Evolutionary conservation across 53 echinoderm and acorn worm species (phyloP).

Genomic region (Crossaster papposus): DNA sequence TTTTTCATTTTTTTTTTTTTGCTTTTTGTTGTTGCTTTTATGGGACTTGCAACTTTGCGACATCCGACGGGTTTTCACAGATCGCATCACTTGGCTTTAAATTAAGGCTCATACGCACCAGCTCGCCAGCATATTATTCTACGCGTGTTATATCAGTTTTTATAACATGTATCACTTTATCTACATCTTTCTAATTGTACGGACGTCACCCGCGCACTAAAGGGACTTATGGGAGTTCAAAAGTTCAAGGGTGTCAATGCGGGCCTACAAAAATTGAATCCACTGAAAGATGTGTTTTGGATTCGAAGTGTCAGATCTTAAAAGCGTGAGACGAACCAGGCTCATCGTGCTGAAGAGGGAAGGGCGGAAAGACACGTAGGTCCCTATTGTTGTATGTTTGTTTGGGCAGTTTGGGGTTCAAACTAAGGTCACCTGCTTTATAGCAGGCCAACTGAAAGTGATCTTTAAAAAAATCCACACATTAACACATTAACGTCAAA

Average conservation of each 20-base stretch:
- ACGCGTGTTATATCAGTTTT: background rate
- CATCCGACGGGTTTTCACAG: too few species aligned
- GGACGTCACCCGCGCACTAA: background rate
- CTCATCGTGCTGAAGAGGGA: background rate
- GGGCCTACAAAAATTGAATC: conserved; percentile 31
- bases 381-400: background rate
- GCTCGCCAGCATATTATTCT: background rate
- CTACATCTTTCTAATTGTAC: background rate
- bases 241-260: conserved; percentile 27
- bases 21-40: too few species aligned
- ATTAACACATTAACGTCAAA: too few species aligned
- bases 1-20: too few species aligned
- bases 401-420: background rate
- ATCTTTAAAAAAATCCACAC: too few species aligned
- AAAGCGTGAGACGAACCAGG: conserved; percentile 29
- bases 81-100: too few species aligned
- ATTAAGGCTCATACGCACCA: background rate
- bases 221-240: conserved; percentile 14
- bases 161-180: background rate
- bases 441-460: background rate
- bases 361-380: background rate
- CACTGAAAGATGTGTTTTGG: background rate
- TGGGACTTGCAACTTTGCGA: too few species aligned
- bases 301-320: conserved; percentile 19
- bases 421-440: background rate